Conservation (phyloP, 2,888 invertebrate genomes). For the Drosophila tripunctata region DNA sequence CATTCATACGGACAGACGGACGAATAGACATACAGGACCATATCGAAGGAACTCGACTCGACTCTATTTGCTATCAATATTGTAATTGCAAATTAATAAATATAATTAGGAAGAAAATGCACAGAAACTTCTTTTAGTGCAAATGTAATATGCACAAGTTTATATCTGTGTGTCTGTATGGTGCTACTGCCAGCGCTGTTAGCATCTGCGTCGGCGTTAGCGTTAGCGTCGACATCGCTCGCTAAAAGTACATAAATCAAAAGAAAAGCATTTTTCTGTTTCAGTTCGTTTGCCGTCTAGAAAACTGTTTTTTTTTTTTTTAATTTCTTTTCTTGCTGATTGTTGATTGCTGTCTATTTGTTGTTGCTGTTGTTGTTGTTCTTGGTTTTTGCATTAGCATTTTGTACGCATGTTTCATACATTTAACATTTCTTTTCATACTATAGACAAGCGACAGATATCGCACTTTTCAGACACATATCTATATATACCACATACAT, state of each 20-base stretch:
- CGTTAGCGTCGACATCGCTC: constrained; percentile 32
- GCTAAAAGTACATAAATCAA: constrained; percentile 74
- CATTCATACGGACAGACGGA: too few species aligned
- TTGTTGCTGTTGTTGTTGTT: constrained; percentile 25
- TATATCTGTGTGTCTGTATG: constrained; percentile 11
- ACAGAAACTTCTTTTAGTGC: not conserved
- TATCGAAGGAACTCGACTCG: too few species aligned
- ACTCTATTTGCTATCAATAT: too few species aligned
- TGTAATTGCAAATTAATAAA: too few species aligned
- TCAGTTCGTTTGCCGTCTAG: constrained; percentile 44
- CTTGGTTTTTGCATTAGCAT: constrained; percentile 66
- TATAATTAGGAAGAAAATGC: too few species aligned
- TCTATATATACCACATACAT: constrained; percentile 2
- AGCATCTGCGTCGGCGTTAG: constrained; percentile 5
- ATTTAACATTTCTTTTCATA: constrained; percentile 71
- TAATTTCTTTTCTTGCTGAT: constrained; percentile 22
- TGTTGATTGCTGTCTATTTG: constrained; percentile 45
- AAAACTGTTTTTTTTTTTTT: constrained; percentile 31
- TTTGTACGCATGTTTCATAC: constrained; percentile 77
- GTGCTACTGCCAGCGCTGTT: constrained; percentile 10
- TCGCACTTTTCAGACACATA: constrained; percentile 42
- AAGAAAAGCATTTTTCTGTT: constrained; percentile 69
- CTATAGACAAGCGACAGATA: constrained; percentile 65
- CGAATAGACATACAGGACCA: too few species aligned
- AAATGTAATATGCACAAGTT: not conserved